These are phyloP conservation scores for Rugalucina vietnamica DNA, from an alignment of 2,888 invertebrate genomes.

Conservation along the genomic window DNA sequence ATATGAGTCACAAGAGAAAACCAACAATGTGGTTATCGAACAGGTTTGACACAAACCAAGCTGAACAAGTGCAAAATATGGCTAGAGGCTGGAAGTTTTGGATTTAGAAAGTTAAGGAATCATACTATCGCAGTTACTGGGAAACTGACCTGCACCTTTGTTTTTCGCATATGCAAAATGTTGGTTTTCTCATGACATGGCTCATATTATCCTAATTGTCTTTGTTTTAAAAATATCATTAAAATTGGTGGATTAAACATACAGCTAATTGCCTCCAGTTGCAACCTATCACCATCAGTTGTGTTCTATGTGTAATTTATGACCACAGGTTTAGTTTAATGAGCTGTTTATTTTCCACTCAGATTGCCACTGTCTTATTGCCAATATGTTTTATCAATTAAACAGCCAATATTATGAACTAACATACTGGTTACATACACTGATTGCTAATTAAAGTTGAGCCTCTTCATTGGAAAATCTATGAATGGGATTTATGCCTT, in stretches of 20 bases:
- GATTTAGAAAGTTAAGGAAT: no score
- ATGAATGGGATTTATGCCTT: no score
- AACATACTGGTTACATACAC: background rate
- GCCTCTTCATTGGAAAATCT: no score
- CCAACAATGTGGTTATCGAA: no score
- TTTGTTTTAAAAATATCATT: background rate
- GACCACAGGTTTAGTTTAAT: background rate
- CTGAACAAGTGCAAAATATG: no score
- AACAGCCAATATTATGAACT: background rate
- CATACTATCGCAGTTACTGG: no score
- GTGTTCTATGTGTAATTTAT: background rate
- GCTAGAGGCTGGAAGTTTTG: no score
- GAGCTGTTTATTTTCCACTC: background rate
- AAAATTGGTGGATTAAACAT: background rate
- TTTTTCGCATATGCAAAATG: background rate
- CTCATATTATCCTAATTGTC: background rate
- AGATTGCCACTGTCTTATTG: background rate
- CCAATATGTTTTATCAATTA: background rate
- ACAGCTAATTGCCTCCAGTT: background rate
- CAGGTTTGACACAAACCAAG: no score
- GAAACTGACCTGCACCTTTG: no score
- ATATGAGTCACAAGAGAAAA: no score
- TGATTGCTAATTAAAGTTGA: background rate
- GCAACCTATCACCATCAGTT: background rate
- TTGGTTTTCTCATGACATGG: background rate